phyloP scores from a whole-genome alignment of 2,797 vertebrate genomes.

The Mastacembelus armatus region DNA sequence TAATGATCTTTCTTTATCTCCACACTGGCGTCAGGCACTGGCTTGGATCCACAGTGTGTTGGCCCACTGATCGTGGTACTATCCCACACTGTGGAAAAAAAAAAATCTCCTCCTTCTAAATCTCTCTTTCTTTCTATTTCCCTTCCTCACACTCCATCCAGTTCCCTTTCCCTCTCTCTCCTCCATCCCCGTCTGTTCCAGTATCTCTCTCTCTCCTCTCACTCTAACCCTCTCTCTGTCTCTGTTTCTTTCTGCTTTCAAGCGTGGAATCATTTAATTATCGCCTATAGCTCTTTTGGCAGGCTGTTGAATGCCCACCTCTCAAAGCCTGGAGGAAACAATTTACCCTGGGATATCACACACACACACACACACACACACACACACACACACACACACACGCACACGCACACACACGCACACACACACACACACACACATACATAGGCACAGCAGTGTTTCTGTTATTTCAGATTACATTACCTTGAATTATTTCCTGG shows the following conservation, averaged over 20 bases:
- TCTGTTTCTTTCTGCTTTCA: slow-evolving; percentile 82
- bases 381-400: slow-evolving; percentile 26
- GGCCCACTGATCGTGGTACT: slow-evolving; percentile 70
- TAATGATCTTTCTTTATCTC: slow-evolving; percentile 73
- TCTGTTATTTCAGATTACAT: no score
- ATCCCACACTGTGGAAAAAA: slow-evolving; percentile 62
- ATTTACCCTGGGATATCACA: slow-evolving; percentile 82
- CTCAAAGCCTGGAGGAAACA: slow-evolving; percentile 84
- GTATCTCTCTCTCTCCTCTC: slow-evolving; percentile 36
- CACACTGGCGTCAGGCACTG: slow-evolving; percentile 57
- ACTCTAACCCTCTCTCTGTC: slow-evolving; percentile 43
- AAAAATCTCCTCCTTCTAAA: slow-evolving; percentile 47
- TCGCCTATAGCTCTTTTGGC: slow-evolving; percentile 87
- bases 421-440: no score
- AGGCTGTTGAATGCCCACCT: slow-evolving; percentile 85
- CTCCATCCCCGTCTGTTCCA: slow-evolving; percentile 38
- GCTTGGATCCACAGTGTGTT: slow-evolving; percentile 60
- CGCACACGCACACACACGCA: no score
- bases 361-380: slow-evolving; percentile 49
- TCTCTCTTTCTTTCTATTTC: slow-evolving; percentile 59
- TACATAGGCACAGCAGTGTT: no score
- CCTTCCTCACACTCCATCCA: slow-evolving; percentile 45
- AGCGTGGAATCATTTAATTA: slow-evolving; percentile 87
- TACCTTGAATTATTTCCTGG: no score
- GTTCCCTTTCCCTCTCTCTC: slow-evolving; percentile 33